These are phyloP conservation scores for Pedionomus torquatus DNA, from an alignment of 2,113 vertebrate genomes.

Conservation along the genomic window DNA sequence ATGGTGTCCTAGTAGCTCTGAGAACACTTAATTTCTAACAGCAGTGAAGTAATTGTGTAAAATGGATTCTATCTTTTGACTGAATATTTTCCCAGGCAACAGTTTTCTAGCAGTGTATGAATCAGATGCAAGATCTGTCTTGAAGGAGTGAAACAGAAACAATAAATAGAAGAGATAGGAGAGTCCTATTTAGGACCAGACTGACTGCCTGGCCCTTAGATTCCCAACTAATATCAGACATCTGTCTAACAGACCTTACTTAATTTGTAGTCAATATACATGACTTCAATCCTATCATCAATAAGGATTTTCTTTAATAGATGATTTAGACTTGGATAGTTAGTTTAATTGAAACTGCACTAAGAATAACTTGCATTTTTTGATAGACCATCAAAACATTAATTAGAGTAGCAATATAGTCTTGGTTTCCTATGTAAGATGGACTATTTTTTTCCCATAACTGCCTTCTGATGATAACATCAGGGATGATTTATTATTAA, in stretches of 20 bases:
- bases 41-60: background rate
- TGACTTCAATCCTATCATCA: background rate
- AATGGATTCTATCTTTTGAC: background rate
- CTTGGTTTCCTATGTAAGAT: background rate
- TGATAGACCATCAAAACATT: background rate
- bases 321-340: background rate
- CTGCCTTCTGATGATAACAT: background rate
- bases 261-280: fast-evolving
- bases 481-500: background rate
- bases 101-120: background rate
- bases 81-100: background rate
- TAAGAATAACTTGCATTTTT: background rate
- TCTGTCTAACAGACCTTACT: background rate
- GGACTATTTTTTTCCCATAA: background rate
- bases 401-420: background rate
- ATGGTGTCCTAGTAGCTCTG: background rate
- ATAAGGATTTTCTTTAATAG: background rate
- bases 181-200: background rate
- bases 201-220: background rate
- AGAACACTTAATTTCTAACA: background rate
- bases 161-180: background rate
- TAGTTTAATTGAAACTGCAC: background rate
- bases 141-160: background rate
- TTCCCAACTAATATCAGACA: background rate
- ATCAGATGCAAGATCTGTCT: background rate